Evolutionary conservation across 2,797 vertebrate genomes (phyloP).

Genomic region (Amniataba percoides): DNA sequence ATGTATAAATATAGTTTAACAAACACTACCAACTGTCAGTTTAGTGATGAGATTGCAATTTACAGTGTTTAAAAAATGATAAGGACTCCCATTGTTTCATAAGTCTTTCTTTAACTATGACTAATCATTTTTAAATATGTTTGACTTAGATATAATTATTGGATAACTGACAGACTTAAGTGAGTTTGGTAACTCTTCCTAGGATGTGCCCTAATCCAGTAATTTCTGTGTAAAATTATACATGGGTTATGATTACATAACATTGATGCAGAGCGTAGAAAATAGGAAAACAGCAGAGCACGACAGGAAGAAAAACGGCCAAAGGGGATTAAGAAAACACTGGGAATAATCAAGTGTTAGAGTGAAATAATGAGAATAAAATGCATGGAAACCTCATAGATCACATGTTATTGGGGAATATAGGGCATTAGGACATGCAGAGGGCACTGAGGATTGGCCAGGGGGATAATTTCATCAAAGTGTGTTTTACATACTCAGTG

Average conservation of each 20-base stretch:
- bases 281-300: constrained; percentile 28
- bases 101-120: background rate
- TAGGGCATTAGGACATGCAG: constrained; percentile 79
- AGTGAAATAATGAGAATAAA: constrained; percentile 74
- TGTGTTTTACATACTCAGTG: constrained; percentile 93
- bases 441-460: constrained; percentile 76
- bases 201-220: background rate
- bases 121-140: background rate
- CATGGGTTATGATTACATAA: constrained; percentile 5
- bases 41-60: constrained; percentile 23
- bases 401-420: constrained; percentile 22
- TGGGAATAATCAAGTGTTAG: constrained; percentile 29
- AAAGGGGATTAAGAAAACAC: constrained; percentile 28
- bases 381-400: constrained; percentile 31
- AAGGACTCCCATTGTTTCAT: background rate
- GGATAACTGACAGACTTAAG: background rate
- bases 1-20: constrained; percentile 10
- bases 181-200: background rate
- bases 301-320: constrained; percentile 26
- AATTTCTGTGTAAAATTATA: background rate
- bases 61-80: background rate
- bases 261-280: constrained; percentile 20
- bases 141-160: background rate
- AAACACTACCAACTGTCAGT: constrained; percentile 38
- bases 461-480: constrained; percentile 62